Base-by-base conservation (phyloP, 2,888 invertebrate species). In the Sesia apiformis region DNA sequence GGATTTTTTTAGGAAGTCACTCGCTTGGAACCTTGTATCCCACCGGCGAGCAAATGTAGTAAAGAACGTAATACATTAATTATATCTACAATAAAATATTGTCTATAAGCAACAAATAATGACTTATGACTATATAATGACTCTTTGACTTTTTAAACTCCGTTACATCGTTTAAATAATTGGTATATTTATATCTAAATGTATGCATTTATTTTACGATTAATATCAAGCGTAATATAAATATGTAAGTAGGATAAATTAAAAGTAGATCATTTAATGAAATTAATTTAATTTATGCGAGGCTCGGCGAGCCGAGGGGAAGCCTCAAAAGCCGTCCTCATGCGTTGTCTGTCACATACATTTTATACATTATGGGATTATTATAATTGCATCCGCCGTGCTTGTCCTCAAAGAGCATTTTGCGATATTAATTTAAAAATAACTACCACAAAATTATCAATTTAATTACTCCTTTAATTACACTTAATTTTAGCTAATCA, bases 341-440 rank as follows among this genome's bases (percentile, higher is more conserved):
- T 64, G 68, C 54, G 43, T 51, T 46, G 41, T 54, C 42, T 51
- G 52, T 41, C 52, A 58, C 57, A 62, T 58, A 58, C 62, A 54
- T 58, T 63, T 63, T 57, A 62, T 57, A 58, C 51, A 53, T 56
- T 60, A 58, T 57, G 59, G 66, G 76, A 77, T 81, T 77, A 80
- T 68, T 67, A 71, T 79, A 73, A 80, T 79, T 77, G 72, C 70
- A 71, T 76, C 66, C 63, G 73, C 71, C 69, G 66, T 63, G 72
- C 69, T 66, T 70, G 68, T 70, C 64, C 4, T 23, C 3, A 46
- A 46, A 46, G 46, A 8, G 46, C 4, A 0, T 46, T 46, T 46
- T 46, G 46, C 4, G 8, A 46, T n/a, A 46, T 46, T 4, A 46
- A 8, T 46, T 46, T 46, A 0, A 8, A 46, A 46, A 46, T 4